Conservation (phyloP, 2,113 vertebrate species). For the Laticauda laticaudata region DNA sequence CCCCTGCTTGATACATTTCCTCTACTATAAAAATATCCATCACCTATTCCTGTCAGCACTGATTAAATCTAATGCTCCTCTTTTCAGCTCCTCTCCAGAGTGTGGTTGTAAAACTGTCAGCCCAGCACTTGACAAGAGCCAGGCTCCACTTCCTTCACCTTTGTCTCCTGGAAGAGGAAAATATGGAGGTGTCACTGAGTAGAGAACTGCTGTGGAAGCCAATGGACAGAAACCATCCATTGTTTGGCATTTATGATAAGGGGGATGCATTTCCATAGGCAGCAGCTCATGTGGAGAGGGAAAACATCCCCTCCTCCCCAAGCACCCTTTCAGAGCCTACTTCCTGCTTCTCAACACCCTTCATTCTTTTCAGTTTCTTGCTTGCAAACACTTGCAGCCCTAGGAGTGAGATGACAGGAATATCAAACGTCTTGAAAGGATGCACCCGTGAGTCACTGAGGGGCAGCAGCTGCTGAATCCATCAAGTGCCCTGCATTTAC, state of each 20-base stretch:
- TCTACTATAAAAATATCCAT: constrained; percentile 73
- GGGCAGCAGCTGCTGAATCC: constrained; percentile 21
- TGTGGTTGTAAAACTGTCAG: constrained; percentile 74
- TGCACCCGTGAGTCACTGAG: constrained; percentile 1
- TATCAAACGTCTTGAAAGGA: neutral
- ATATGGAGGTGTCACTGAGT: constrained; percentile 46
- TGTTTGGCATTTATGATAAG: constrained; percentile 27
- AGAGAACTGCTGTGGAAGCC: constrained; percentile 32
- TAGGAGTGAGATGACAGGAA: neutral
- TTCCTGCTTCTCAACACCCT: neutral
- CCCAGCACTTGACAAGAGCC: constrained; percentile 65
- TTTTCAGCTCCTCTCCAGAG: constrained; percentile 66
- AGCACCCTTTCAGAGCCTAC: neutral
- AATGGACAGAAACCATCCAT: constrained; percentile 8
- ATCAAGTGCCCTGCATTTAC: neutral
- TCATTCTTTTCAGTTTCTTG: constrained; percentile 1
- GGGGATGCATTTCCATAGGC: neutral
- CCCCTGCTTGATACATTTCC: constrained; percentile 71
- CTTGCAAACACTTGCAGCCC: constrained; percentile 8
- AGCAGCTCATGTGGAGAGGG: neutral
- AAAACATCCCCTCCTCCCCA: neutral
- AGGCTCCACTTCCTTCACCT: constrained; percentile 50
- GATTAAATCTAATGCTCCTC: constrained; percentile 70
- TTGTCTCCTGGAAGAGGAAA: constrained; percentile 54
- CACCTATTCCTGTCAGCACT: constrained; percentile 72